A percentile compares a stretch with the other conserved stretches of the same genome.
Conservation (phyloP, 2,113 vertebrate species). For the Nibea albiflora region DNA sequence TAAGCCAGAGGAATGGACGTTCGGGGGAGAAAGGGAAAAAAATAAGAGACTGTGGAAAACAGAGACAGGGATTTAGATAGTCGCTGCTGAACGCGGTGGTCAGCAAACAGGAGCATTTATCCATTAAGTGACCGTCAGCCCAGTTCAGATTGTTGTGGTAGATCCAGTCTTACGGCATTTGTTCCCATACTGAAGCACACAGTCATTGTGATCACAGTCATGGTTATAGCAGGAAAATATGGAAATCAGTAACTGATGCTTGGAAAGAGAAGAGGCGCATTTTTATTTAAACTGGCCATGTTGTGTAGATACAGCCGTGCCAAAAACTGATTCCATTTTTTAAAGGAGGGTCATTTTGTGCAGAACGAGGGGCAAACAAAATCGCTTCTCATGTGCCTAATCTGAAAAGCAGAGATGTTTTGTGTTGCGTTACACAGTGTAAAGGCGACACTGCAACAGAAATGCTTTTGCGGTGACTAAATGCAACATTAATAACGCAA, state of each 20-base stretch:
- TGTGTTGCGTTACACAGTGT: not conserved
- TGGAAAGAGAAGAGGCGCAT: slow-evolving; percentile 19
- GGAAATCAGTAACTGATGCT: slow-evolving; percentile 32
- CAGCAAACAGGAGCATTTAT: slow-evolving; percentile 14
- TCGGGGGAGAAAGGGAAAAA: not conserved
- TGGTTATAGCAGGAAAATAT: slow-evolving; percentile 2
- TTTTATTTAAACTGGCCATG: slow-evolving; percentile 22
- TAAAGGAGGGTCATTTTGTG: not conserved
- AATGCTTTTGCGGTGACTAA: not conserved
- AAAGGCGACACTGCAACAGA: not conserved
- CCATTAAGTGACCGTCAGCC: slow-evolving; percentile 21
- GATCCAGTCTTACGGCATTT: not conserved
- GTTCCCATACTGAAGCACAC: not conserved
- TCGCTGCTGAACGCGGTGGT: slow-evolving; percentile 19
- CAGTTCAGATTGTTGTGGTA: slow-evolving; percentile 1
- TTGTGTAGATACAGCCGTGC: slow-evolving; percentile 6
- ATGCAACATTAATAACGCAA: not conserved
- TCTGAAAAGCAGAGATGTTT: not conserved
- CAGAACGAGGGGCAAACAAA: not conserved
- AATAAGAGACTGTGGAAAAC: not conserved
- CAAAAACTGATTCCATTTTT: slow-evolving; percentile 9
- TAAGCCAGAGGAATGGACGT: slow-evolving; percentile 4
- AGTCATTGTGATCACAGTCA: slow-evolving; percentile 22
- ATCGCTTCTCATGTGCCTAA: not conserved
- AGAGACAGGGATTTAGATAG: not conserved